Base-by-base conservation (phyloP, 1,140 invertebrate species). In the Drosophila subpulchrella region DNA sequence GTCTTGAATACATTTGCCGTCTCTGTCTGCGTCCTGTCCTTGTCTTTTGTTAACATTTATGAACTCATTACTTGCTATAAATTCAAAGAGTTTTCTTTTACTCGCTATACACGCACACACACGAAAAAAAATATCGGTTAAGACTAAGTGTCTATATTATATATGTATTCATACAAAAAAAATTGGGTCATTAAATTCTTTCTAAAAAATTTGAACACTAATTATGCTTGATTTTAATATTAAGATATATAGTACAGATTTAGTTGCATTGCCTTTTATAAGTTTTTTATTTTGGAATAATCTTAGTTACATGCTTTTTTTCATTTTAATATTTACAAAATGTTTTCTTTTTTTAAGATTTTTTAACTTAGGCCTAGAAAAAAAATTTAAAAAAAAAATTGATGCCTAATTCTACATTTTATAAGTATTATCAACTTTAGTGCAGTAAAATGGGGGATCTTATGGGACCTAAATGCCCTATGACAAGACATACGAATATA, bases 61-160 rank as follows among this genome's bases (percentile, higher is more conserved):
- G 83, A 81, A 86, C 78, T 86, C 83, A 65, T 86, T 86, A 86
- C 82, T 54, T 48, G 50, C 82, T 86, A 86, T 86, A 86, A 86
- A 86, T 86, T 86, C 82, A 86, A 85, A 86, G 82, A 86, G 78
- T 68, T 75, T 65, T 61, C 30, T 53, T 78, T 42, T 62, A 80
- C 61, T 84, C 34, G 57, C 78, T 86, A 86, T 63, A 78, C 70
- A 85, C 78, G 68, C 70, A 78, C 63, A 56, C 67, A 41, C 66
- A 51, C 41, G 65, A 75, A 73, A 71, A 50, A 46, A 66, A 77
- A 53, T 59, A 47, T 70, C 50, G 32, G 50, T 54, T 85, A 86
- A 61, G 56, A 65, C 82, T 86, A 81, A 71, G 57, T 60, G 50
- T 55, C 27, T 75, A 75, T 38, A 57, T 62, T 63, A 58, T 61